Base-by-base conservation (phyloP, 1,140 invertebrate species). In the Paracyclopina nana region DNA sequence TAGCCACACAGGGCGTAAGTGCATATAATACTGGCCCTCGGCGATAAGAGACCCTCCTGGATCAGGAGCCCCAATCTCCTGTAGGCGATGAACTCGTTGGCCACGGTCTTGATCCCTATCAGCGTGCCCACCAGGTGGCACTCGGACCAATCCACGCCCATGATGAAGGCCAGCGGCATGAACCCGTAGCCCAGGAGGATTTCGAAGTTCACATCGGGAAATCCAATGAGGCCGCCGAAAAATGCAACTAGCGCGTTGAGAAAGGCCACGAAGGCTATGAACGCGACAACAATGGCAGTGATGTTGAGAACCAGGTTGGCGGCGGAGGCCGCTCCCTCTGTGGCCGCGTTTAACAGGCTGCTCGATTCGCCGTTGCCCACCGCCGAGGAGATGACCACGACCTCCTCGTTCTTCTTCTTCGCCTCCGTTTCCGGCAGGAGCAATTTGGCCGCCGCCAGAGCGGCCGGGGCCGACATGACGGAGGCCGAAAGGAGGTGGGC, bases 1-100 rank as follows among this genome's bases (percentile, higher is more conserved):
- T 97, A 98, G 0, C 90, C 88, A 62, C 90, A 96, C 11, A 97
- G 72, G 0, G 90, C 83, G 61, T 81, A 96, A 0, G 91, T 96
- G 0, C 86, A 79, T 27, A 96, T 84, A 1, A 78, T 74, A 57
- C 79, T 72, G 38, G 78, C 75, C 60, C 85, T 66, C 2, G 34
- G 8, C 5, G 34, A 38, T n/a, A 38, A 20, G 5, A 16, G 34
- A 9, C 20, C 20, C 3, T n/a, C 20, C 4, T n/a, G n/a, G 14
- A 20, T 20, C 3, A 20, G n/a, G n/a, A 38, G n/a, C n/a, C 34
- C 34, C 54, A 90, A 64, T 52, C 75, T 65, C 60, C 80, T 65
- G 60, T 88, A 94, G 0, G 86, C 88, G 0, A 90, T 77, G 61
- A 92, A 92, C 63, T 94, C 88, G 60, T 92, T 94, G 2, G 91